These are phyloP conservation scores for Xylocampa areola DNA, from an alignment of 2,888 invertebrate genomes.

Conservation along the genomic window DNA sequence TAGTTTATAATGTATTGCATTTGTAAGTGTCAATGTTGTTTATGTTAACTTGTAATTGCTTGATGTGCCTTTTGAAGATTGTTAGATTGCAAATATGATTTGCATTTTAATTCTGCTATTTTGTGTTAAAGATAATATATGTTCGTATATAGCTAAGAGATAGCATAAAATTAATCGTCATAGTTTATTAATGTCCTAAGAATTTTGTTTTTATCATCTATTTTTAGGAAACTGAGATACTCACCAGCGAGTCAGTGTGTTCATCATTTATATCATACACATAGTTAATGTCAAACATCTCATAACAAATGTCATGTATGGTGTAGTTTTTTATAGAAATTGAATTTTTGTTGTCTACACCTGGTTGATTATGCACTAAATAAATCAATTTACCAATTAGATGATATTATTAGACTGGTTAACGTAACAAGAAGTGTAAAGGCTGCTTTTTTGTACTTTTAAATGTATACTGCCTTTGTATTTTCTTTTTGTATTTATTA, in stretches of 20 bases:
- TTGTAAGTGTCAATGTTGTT: constrained; percentile 25
- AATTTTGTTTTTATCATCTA: constrained; percentile 40
- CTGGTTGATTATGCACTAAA: background rate
- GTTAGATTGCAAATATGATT: constrained; percentile 42
- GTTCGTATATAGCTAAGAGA: constrained; percentile 56
- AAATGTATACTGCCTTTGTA: too few species aligned
- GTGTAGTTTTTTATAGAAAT: constrained; percentile 1
- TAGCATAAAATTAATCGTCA: constrained; percentile 33
- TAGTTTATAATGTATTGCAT: constrained; percentile 17
- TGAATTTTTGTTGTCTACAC: background rate
- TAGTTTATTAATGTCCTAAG: constrained; percentile 24
- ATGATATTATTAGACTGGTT: too few species aligned
- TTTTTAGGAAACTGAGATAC: constrained; percentile 60
- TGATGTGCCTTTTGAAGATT: constrained; percentile 31
- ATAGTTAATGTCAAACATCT: constrained; percentile 38
- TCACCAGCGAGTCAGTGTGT: constrained; percentile 57
- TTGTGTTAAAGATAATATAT: constrained; percentile 25
- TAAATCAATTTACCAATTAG: too few species aligned
- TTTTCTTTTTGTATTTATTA: too few species aligned
- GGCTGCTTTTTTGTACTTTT: too few species aligned
- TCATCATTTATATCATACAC: constrained; percentile 51
- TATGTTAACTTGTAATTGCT: constrained; percentile 26
- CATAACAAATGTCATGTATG: constrained; percentile 9
- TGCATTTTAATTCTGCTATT: constrained; percentile 36
- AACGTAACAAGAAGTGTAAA: too few species aligned